Evolutionary conservation across 1,140 invertebrate genomes (phyloP).

Genomic region (Eueides isabella): DNA sequence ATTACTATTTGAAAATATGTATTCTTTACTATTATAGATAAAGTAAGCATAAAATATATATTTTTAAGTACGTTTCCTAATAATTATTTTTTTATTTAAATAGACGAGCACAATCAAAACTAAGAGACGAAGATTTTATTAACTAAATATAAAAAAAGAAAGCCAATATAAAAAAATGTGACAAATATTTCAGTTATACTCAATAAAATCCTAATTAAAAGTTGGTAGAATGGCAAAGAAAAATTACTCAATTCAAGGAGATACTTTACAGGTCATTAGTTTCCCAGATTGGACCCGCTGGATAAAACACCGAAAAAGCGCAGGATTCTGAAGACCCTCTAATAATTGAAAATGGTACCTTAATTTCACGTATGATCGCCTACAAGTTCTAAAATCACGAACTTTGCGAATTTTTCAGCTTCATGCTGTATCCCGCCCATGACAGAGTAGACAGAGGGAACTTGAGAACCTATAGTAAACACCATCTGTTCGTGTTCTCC

Average conservation of each 20-base stretch:
- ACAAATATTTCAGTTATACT: constrained; percentile 7
- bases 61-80: neutral
- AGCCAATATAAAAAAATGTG: no score
- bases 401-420: no score
- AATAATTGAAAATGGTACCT: constrained; percentile 65
- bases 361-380: constrained; percentile 67
- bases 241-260: constrained; percentile 68
- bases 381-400: constrained; percentile 40
- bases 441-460: no score
- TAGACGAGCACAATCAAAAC: neutral
- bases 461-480: no score
- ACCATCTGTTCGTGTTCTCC: no score
- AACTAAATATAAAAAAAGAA: neutral
- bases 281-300: constrained; percentile 58
- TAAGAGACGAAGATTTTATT: neutral
- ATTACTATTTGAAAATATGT: neutral
- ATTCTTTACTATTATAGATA: neutral
- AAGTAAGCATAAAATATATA: neutral
- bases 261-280: constrained; percentile 74
- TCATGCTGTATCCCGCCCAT: no score
- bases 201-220: constrained; percentile 54
- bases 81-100: no score
- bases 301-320: constrained; percentile 56
- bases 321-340: constrained; percentile 40
- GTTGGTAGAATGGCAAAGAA: constrained; percentile 48